Percentiles rank a stretch among this genome's conserved stretches.
phyloP scores from a whole-genome alignment of 2,888 invertebrate genomes.

The Morpho achilles region DNA sequence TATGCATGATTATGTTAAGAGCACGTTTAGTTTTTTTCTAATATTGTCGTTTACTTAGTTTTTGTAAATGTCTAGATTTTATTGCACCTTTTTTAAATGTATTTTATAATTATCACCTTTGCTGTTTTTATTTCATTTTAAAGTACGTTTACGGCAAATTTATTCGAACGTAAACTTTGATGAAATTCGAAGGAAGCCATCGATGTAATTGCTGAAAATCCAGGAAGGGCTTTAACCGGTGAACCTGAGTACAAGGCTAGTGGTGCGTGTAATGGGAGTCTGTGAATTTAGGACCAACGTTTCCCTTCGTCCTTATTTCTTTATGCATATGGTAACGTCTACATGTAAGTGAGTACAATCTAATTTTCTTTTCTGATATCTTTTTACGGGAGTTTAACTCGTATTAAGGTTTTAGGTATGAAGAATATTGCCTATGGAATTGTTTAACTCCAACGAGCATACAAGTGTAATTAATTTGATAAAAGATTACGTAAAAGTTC shows the following conservation, averaged over 20 bases:
- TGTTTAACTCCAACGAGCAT: no score
- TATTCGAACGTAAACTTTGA: constrained; percentile 36
- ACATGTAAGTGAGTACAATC: constrained; percentile 31
- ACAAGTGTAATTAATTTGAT: no score
- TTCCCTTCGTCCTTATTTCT: constrained; percentile 36
- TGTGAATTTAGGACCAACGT: constrained; percentile 44
- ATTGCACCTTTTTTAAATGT: constrained; percentile 52
- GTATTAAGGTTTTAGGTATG: not conserved
- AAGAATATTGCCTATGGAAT: no score
- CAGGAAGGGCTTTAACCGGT: constrained; percentile 55
- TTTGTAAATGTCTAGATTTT: constrained; percentile 55
- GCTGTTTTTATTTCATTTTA: constrained; percentile 14
- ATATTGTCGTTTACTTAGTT: constrained; percentile 48
- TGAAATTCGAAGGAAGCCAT: constrained; percentile 46
- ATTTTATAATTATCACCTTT: constrained; percentile 34
- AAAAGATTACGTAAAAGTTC: no score
- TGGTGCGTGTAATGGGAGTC: constrained; percentile 71
- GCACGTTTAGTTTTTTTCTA: constrained; percentile 59
- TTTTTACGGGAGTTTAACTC: constrained; percentile 19
- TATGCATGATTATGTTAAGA: constrained; percentile 75
- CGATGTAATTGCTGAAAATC: constrained; percentile 50
- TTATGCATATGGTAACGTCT: constrained; percentile 41
- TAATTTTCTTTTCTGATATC: constrained; percentile 27
- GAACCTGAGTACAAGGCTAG: constrained; percentile 58
- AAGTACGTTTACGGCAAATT: constrained; percentile 2